Base-by-base conservation (phyloP, 2,888 invertebrate species). In the Chymomyza procnemis region DNA sequence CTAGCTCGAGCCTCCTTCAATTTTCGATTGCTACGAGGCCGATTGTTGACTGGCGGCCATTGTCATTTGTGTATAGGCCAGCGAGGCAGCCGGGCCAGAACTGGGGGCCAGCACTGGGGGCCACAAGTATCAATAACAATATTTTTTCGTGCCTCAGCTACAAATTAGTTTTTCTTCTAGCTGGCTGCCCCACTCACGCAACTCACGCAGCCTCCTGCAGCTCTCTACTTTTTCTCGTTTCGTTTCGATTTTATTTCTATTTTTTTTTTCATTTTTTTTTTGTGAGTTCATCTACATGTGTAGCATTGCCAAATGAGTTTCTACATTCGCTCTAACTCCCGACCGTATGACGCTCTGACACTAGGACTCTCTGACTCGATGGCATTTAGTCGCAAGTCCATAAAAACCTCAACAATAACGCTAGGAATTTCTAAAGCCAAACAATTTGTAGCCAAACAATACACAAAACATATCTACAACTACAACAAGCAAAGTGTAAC, bases 161-260 rank as follows among this genome's bases (percentile, higher is more conserved):
- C 83, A 81, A 81, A 81, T 81, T 81, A 81, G 85, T 81, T 85
- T 81, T 76, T 65, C 50, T 69, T 80, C 74, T 80, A 79, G 79
- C 9, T 41, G 59, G 26, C 26, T 26, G 26, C 26, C 26, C 26
- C 26, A 6, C 26, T 26, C 26, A 26, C 26, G 26, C 26, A n/a
- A 6, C 26, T 8, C 26, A 26, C 26, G 26, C 26, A 26, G 26
- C 26, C 26, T 26, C 26, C 2, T 1, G 6, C 8, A 8, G 26
- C 26, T 26, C 64, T 58, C 63, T 41, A 68, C 69, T 65, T 59
- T 72, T 67, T 50, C 50, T 12, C 50, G n/a, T n/a, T n/a, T n/a
- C n/a, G n/a, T n/a, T n/a, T n/a, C n/a, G n/a, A n/a, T n/a, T n/a
- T n/a, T n/a, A n/a, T n/a, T n/a, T n/a, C n/a, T n/a, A n/a, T n/a